Percentiles rank a stretch among this genome's conserved stretches.
phyloP scores from a whole-genome alignment of 2,797 vertebrate species.

The Gobio occitaniae region DNA sequence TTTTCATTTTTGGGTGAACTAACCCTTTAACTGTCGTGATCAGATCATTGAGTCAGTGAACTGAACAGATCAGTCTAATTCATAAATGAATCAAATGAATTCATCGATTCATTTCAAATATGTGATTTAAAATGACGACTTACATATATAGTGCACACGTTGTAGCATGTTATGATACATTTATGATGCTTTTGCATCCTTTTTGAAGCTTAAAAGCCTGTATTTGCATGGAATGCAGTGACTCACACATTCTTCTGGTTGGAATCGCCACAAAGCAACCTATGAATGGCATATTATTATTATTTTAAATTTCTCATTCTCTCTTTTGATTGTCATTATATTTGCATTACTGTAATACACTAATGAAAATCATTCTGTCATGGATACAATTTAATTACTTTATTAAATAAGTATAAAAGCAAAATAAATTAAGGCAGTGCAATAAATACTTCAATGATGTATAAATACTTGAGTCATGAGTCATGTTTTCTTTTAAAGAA shows the following conservation, averaged over 20 bases:
- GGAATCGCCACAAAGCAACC: not conserved
- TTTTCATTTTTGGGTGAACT: too few species aligned
- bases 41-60: not conserved
- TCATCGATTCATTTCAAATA: not conserved
- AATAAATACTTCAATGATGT: not conserved
- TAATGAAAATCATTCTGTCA: too few species aligned
- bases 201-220: not conserved
- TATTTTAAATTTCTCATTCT: not conserved
- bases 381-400: too few species aligned
- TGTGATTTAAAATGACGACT: not conserved
- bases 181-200: not conserved
- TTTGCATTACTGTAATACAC: too few species aligned
- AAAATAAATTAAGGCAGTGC: too few species aligned
- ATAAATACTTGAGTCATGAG: not conserved
- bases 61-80: not conserved
- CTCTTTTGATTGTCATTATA: too few species aligned
- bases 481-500: not conserved
- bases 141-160: not conserved
- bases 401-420: too few species aligned
- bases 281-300: not conserved
- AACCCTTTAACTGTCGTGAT: not conserved
- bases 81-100: not conserved
- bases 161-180: not conserved
- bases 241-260: not conserved
- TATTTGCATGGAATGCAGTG: not conserved